Percentiles rank a stretch among this genome's conserved stretches.
Conservation (phyloP, 2,113 vertebrate species). For the Perca schrenkii region DNA sequence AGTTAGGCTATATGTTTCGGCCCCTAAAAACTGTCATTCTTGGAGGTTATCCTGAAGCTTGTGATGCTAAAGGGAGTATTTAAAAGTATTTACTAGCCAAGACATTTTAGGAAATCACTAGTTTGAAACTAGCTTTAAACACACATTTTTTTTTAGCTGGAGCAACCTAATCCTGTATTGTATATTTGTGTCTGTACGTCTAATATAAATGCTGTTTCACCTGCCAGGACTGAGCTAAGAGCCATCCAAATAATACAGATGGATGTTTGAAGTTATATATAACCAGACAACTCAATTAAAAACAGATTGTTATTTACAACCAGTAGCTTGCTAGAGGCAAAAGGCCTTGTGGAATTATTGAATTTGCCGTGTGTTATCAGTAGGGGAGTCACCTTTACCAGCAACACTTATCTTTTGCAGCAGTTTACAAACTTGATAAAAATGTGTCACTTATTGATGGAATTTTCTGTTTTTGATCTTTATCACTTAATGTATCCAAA, state of each 20-base stretch:
- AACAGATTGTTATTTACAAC: conserved; percentile 21
- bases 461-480: conserved; percentile 17
- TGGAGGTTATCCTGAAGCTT: not conserved
- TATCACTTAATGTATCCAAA: conserved; percentile 17
- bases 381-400: conserved; percentile 15
- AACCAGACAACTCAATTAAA: conserved; percentile 14
- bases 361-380: not conserved
- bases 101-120: too few species aligned
- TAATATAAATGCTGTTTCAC: not conserved
- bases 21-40: not conserved
- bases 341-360: conserved; percentile 14
- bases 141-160: not conserved
- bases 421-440: not conserved
- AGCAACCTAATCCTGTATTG: not conserved
- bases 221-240: conserved; percentile 6
- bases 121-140: not conserved
- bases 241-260: conserved; percentile 29
- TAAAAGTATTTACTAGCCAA: not conserved
- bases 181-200: not conserved
- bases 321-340: not conserved
- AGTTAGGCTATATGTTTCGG: not conserved
- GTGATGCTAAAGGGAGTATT: not conserved
- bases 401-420: not conserved
- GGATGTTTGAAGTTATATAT: conserved; percentile 18
- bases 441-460: not conserved